Conservation (phyloP, 2,797 vertebrate species). For the Centroberyx gerrardi region DNA sequence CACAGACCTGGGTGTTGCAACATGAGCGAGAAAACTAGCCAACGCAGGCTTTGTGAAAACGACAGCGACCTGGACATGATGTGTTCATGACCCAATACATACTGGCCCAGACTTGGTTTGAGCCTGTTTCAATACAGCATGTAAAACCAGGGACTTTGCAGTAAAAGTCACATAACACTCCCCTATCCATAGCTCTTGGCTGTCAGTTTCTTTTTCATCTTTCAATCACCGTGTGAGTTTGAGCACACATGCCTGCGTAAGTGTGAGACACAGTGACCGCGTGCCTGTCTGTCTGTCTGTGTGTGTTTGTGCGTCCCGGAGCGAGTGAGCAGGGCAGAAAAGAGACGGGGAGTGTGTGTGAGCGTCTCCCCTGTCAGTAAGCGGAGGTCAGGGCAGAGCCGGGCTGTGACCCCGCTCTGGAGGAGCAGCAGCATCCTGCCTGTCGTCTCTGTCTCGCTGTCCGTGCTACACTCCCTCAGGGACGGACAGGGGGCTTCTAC, state of each 20-base stretch:
- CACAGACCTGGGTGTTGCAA: too few species aligned
- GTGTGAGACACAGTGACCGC: neutral
- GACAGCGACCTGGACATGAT: too few species aligned
- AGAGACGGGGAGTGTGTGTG: neutral
- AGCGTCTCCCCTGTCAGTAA: neutral
- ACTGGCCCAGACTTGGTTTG: conserved; percentile 1
- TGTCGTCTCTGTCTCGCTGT: conserved; percentile 17
- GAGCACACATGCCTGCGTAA: neutral
- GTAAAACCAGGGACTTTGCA: conserved; percentile 28
- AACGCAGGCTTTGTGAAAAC: too few species aligned
- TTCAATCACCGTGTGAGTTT: neutral
- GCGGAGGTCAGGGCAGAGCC: conserved; percentile 42
- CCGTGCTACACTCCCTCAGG: conserved; percentile 30
- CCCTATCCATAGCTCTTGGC: neutral
- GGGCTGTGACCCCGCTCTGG: conserved; percentile 29
- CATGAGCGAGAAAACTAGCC: too few species aligned
- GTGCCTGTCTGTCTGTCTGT: neutral
- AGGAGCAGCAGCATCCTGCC: neutral
- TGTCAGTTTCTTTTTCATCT: neutral
- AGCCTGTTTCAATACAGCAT: conserved; percentile 11
- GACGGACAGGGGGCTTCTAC: conserved; percentile 29
- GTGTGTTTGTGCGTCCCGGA: neutral
- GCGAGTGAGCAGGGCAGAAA: neutral
- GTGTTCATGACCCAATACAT: conserved; percentile 9
- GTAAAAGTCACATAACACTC: conserved; percentile 3